These are phyloP conservation scores for Grapholita molesta DNA, from an alignment of 1,140 invertebrate genomes.

Conservation along the genomic window DNA sequence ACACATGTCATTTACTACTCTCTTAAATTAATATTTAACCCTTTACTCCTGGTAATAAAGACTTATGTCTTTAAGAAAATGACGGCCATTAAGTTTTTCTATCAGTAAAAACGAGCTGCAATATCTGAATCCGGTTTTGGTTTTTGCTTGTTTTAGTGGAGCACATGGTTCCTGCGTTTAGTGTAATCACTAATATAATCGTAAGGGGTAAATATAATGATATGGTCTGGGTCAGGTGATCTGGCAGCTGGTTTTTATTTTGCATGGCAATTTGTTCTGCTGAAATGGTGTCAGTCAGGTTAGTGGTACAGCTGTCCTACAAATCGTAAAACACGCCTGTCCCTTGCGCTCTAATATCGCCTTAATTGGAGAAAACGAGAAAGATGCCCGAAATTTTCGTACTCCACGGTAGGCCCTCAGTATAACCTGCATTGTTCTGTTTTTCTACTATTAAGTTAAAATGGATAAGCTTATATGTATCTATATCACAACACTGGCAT, in stretches of 20 bases:
- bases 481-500: no score
- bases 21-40: neutral
- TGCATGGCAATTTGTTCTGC: neutral
- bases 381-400: no score
- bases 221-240: neutral
- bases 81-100: neutral
- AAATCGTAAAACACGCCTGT: neutral
- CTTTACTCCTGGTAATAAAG: neutral
- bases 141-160: neutral
- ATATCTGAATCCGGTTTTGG: neutral
- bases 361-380: no score
- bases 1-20: neutral
- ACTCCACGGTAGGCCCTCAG: no score
- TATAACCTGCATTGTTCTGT: no score
- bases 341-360: no score
- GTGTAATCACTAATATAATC: neutral
- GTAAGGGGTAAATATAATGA: neutral
- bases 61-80: neutral
- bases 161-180: conserved; percentile 15
- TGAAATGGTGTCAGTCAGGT: neutral
- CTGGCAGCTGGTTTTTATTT: neutral
- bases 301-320: neutral
- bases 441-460: no score
- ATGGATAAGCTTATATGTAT: no score
- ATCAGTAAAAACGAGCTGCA: neutral